Base-by-base conservation (phyloP, 2,888 invertebrate species). In the Dicyrtoma fusca region DNA sequence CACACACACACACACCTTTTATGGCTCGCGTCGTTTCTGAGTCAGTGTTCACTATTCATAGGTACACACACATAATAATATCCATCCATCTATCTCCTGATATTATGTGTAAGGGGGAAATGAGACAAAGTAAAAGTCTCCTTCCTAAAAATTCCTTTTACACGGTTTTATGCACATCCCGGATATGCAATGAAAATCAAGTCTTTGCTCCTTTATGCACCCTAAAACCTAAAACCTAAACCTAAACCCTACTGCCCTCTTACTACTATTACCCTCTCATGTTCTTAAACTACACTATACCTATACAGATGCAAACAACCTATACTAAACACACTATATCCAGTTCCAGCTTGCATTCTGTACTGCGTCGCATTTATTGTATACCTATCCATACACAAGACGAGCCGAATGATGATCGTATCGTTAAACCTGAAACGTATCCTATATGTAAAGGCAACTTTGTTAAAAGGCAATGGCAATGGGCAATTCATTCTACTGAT, bases 1-100 rank as follows among this genome's bases (percentile, higher is more conserved):
- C n/a, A n/a, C n/a, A n/a, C n/a, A n/a, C n/a, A n/a, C n/a, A 71
- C 51, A 63, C 71, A 71, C 71, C 71, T 71, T 71, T 71, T 71
- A 71, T 71, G 51, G 71, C 63, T 42, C 68, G 34, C 34, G 45
- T 57, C 68, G 68, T 68, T n/a, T n/a, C n/a, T n/a, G n/a, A n/a
- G n/a, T n/a, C n/a, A n/a, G n/a, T n/a, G n/a, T n/a, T n/a, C n/a
- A n/a, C n/a, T n/a, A n/a, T n/a, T n/a, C n/a, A n/a, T n/a, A n/a
- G n/a, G n/a, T n/a, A n/a, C n/a, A 34, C 34, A 34, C 34, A 34
- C 34, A 34, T 34, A 34, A 8, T 8, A n/a, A n/a, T 19, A 19
- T n/a, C 11, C 53, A 8, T 45, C 45, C 45, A 45, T 10, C 45
- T n/a, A n/a, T n/a, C n/a, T n/a, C n/a, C n/a, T n/a, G n/a, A n/a